Evolutionary conservation across 2,888 invertebrate genomes (phyloP), one percentile per base, ranked within the genome.

Genomic region (Leuctra nigra): DNA sequence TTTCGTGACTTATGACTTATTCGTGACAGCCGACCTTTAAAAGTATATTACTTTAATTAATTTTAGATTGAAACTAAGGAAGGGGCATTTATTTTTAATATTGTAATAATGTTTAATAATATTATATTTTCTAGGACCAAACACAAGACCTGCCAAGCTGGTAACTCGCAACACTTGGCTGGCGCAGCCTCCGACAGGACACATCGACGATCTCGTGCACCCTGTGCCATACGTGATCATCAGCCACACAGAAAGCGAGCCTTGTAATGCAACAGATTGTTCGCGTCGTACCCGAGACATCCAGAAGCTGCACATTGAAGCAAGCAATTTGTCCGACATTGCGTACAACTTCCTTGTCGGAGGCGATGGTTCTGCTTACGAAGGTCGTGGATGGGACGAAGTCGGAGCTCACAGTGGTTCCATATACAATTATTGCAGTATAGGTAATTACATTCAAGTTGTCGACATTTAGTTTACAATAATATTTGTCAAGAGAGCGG

Each of bases 321-420:
- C 78, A 18, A 71, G 69, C 55, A 68, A 73, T 0, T 84, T 82
- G 77, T 76, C 73, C 58, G 89, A 89, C 66, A 87, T 88, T 22
- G 82, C 76, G 0, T 90, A 87, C 68, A 91, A 87, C 67, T 91
- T 88, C 64, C 70, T 91, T 1, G 79, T 91, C 1, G 90, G 87
- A 0, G 88, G 87, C 3, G 88, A 89, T 66, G 89, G 88, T 0
- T 77, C 79, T 6, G 83, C 82, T 0, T 89, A 87, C 68, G 79
- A 77, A 62, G 88, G 86, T 0, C 79, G 88, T 3, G 86, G 86
- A 1, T 91, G 90, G 90, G 79, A 83, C 61, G 70, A 71, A 58
- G 73, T 80, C 41, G 90, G 89, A 0, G 84, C 88, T 0, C 88
- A 89, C 65, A 79, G 87, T 0, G 76, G 76, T 38, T 67, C 81